Evolutionary conservation across 1,140 invertebrate genomes (phyloP), one percentile per base, ranked within the genome.

Genomic region (Apis cerana): DNA sequence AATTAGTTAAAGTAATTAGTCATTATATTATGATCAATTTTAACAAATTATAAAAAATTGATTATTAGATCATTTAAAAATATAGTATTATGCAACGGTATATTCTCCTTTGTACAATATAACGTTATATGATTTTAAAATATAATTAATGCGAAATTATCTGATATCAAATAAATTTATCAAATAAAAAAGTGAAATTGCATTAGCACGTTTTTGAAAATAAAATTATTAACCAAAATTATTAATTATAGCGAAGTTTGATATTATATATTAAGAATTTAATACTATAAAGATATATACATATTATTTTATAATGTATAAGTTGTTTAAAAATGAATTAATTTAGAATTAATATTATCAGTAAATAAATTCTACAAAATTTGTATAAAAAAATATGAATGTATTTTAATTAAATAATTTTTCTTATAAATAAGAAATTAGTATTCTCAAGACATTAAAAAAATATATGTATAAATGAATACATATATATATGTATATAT

Each of bases 31-130:
- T 77, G 58, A 84, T 88, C 70, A 56, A 48, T 15, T 85, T 80
- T 88, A 85, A 89, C 80, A 86, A 89, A 88, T 86, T 85, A 81
- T 89, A 75, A 79, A 87, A 79, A 86, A 78, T 75, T 61, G 76
- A 71, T 80, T 83, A 83, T 87, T 84, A 78, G 75, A 88, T 83
- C 80, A 67, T 86, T 86, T 84, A 85, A 85, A 83, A 74, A 79
- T 88, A 88, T 62, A 84, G 71, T 81, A 64, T 88, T 88, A 88
- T 64, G 70, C 84, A 67, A 88, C 65, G 74, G 67, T 88, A 80
- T 75, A 88, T 74, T 77, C 82, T 70, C 68, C 81, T 56, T 62
- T 43, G 3, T 33, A n/a, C 10, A 9, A 43, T 61, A 61, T 21
- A 79, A 79, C 12, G 8, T 23, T 62, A 43, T 52, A 71, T 12